These are phyloP conservation scores for Aethes cnicana DNA, from an alignment of 2,888 invertebrate genomes.

Conservation along the genomic window DNA sequence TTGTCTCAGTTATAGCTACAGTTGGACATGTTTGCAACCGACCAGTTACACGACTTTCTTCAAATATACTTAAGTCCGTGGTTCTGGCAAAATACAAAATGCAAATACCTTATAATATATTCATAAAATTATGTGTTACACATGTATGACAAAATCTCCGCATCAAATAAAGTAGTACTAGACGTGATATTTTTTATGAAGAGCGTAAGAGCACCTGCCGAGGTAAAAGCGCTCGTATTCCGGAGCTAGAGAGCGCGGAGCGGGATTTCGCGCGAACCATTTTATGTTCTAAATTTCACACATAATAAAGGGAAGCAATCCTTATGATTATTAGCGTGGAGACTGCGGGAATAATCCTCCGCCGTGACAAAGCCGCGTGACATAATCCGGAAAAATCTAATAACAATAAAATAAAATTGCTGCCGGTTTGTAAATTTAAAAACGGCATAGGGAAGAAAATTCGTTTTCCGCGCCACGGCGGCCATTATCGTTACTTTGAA, in stretches of 20 bases:
- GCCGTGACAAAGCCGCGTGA: slow-evolving; percentile 74
- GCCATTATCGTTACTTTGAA: slow-evolving; percentile 78
- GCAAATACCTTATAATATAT: slow-evolving; percentile 69
- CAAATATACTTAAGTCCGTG: slow-evolving; percentile 22
- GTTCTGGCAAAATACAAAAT: slow-evolving; percentile 48
- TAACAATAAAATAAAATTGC: slow-evolving; percentile 83
- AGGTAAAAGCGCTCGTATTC: slow-evolving; percentile 53
- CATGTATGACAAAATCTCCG: slow-evolving; percentile 65
- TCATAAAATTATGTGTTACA: slow-evolving; percentile 70
- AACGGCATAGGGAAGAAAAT: slow-evolving; percentile 74
- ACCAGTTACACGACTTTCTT: slow-evolving; percentile 43
- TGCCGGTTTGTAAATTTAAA: slow-evolving; percentile 79
- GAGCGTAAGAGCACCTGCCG: slow-evolving; percentile 41
- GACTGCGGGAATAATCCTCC: slow-evolving; percentile 79
- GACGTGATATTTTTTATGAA: slow-evolving; percentile 61
- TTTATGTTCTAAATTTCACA: slow-evolving; percentile 79
- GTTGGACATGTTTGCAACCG: neutral
- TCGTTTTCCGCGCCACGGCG: slow-evolving; percentile 75
- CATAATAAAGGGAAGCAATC: slow-evolving; percentile 80
- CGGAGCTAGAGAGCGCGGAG: slow-evolving; percentile 42
- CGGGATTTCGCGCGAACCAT: slow-evolving; percentile 42
- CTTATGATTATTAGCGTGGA: slow-evolving; percentile 81
- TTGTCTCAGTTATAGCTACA: slow-evolving; percentile 34
- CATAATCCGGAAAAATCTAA: slow-evolving; percentile 82
- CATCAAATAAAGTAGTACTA: slow-evolving; percentile 60